Evolutionary conservation across 2,888 invertebrate genomes (phyloP).

Genomic region (Ophioninae sp.): DNA sequence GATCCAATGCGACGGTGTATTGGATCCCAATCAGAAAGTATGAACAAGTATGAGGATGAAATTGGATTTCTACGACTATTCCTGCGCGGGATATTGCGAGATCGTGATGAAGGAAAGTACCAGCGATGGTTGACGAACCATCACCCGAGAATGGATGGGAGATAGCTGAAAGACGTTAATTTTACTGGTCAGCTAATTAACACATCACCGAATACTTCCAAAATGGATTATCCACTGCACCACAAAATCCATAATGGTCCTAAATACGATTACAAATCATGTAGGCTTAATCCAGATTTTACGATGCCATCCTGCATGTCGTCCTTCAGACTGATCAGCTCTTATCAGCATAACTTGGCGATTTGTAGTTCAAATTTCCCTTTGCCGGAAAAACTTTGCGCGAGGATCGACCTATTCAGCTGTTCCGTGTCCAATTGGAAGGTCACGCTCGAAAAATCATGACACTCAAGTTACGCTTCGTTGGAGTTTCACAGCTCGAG

Average conservation of each 20-base stretch:
- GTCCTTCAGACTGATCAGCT: background rate
- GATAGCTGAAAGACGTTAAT: background rate
- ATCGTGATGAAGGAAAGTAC: background rate
- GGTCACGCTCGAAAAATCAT: background rate
- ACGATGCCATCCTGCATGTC: background rate
- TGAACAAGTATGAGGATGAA: too few species aligned
- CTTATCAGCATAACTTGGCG: background rate
- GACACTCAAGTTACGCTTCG: background rate
- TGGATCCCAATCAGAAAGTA: too few species aligned
- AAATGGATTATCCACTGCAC: background rate
- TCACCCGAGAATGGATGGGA: background rate
- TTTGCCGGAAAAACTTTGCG: background rate
- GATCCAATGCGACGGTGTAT: too few species aligned
- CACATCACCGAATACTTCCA: background rate
- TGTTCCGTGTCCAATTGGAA: background rate
- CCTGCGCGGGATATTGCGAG: background rate
- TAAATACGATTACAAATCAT: background rate
- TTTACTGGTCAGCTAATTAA: background rate
- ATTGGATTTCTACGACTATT: too few species aligned
- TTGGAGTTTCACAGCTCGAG: background rate
- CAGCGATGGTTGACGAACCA: background rate
- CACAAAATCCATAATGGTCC: background rate
- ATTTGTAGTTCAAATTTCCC: background rate
- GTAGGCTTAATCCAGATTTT: slow-evolving; percentile 6
- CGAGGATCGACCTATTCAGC: background rate